These are phyloP conservation scores for Trinorchestia longiramus DNA, from an alignment of 1,140 invertebrate genomes.

Conservation along the genomic window DNA sequence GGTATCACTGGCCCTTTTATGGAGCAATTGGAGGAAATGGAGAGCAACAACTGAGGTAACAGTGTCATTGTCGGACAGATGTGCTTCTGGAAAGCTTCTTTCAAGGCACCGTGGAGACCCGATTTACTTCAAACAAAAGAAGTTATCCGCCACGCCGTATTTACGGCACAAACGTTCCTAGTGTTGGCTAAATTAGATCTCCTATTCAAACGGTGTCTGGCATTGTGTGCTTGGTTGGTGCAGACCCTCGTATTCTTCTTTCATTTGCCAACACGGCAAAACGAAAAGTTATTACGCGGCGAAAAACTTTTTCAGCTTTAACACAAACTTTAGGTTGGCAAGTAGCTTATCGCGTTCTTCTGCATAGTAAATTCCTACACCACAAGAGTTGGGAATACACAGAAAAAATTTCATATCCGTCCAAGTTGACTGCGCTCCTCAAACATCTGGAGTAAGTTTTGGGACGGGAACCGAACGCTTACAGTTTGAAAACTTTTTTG, in stretches of 20 bases:
- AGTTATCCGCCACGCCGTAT: constrained; percentile 42
- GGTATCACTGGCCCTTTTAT: constrained; percentile 24
- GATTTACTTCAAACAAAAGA: constrained; percentile 40
- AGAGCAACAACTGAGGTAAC: constrained; percentile 39
- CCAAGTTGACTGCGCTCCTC: background rate
- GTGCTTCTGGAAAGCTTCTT: constrained; percentile 27
- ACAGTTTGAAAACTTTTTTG: background rate
- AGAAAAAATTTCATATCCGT: background rate
- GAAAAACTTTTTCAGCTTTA: background rate
- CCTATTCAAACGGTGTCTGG: constrained; percentile 17
- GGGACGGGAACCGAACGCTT: constrained; percentile 1
- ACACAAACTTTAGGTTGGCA: constrained; percentile 19
- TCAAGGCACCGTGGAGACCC: constrained; percentile 49
- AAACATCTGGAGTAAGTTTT: constrained; percentile 10
- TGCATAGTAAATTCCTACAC: background rate
- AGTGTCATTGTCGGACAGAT: constrained; percentile 48
- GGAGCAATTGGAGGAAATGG: constrained; percentile 15
- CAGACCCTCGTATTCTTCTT: background rate
- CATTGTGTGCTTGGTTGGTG: background rate
- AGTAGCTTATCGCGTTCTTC: constrained; percentile 18
- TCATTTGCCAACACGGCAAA: background rate
- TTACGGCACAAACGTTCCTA: constrained; percentile 33
- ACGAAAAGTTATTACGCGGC: background rate
- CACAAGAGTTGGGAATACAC: constrained; percentile 15
- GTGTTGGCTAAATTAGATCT: constrained; percentile 48